A percentile compares a stretch with the other conserved stretches of the same genome.
Conservation (phyloP, 2,888 invertebrate species). For the Drosophila pseudotalamancana region DNA sequence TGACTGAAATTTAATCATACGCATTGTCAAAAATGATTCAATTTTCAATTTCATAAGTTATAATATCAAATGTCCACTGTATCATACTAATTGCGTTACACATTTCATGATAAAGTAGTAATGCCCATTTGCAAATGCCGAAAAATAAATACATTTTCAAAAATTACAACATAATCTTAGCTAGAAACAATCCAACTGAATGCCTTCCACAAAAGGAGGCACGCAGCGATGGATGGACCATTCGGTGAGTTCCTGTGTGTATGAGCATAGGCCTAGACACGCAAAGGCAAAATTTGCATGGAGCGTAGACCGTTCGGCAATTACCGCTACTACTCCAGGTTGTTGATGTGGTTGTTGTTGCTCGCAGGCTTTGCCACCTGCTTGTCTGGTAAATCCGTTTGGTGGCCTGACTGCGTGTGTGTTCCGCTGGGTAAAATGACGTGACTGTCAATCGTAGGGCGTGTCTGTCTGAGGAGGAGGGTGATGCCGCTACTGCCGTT, state of each 20-base stretch:
- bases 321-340: conserved; percentile 61
- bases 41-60: too few relatives aligned
- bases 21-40: too few relatives aligned
- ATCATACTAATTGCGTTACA: not conserved
- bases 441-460: conserved; percentile 63
- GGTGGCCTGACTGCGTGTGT: conserved; percentile 64
- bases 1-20: too few relatives aligned
- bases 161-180: conserved; percentile 43
- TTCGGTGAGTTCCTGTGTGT: not conserved
- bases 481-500: conserved; percentile 8
- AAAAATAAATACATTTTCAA: conserved; percentile 24
- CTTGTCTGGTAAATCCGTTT: conserved; percentile 69
- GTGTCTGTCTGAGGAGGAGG: not conserved
- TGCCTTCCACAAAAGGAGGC: not conserved
- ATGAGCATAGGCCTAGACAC: conserved; percentile 52
- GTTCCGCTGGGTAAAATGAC: conserved; percentile 74
- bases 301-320: conserved; percentile 53
- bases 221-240: conserved; percentile 10
- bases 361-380: conserved; percentile 70
- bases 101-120: not conserved
- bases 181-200: conserved; percentile 27
- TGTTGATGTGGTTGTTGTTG: conserved; percentile 25
- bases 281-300: conserved; percentile 68
- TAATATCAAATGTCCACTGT: not conserved
- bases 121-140: conserved; percentile 4